Conservation (phyloP, 2,888 invertebrate species). For the Mythimna pallens region DNA sequence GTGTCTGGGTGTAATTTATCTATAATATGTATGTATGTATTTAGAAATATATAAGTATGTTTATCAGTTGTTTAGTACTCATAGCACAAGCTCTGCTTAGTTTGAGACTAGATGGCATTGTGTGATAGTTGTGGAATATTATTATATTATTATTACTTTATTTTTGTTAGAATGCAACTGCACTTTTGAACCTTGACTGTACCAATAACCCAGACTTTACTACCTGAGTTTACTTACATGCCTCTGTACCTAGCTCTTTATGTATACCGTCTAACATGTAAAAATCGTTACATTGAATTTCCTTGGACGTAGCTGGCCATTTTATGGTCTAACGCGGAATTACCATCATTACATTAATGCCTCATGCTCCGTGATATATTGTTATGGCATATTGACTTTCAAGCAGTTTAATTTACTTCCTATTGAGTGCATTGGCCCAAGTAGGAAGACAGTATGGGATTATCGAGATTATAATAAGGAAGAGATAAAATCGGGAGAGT, state of each 20-base stretch:
- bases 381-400: constrained; percentile 67
- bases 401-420: constrained; percentile 60
- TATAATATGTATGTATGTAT: too few species aligned
- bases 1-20: too few species aligned
- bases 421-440: constrained; percentile 23
- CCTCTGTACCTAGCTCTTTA: not conserved
- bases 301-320: constrained; percentile 37
- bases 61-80: too few species aligned
- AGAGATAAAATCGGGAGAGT: not conserved
- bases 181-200: not conserved
- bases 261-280: constrained; percentile 23
- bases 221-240: not conserved
- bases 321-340: constrained; percentile 68
- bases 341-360: constrained; percentile 73
- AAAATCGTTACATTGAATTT: constrained; percentile 58
- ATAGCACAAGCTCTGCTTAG: too few species aligned
- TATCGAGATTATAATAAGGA: not conserved
- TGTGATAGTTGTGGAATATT: too few species aligned
- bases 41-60: too few species aligned
- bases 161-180: too few species aligned
- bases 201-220: not conserved
- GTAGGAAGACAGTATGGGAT: not conserved
- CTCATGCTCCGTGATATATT: constrained; percentile 69
- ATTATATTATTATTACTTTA: too few species aligned
- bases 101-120: too few species aligned